A percentile compares a stretch with the other conserved stretches of the same genome.
Conservation (phyloP, 2,113 vertebrate species). For the Thunnus thynnus region DNA sequence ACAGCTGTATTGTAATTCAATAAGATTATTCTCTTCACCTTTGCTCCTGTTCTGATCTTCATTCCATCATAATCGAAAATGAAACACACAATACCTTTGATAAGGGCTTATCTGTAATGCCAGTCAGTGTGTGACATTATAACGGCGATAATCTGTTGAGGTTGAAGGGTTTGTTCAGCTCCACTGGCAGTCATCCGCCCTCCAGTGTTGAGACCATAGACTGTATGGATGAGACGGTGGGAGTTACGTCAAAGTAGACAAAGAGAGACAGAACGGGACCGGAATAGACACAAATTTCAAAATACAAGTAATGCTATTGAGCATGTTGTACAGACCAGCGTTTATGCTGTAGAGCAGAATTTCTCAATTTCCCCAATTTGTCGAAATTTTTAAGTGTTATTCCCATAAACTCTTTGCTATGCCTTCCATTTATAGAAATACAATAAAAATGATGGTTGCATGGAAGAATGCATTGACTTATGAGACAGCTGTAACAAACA, state of each 20-base stretch:
- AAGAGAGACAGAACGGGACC: neutral
- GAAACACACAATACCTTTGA: neutral
- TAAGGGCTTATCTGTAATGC: neutral
- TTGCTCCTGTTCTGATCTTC: neutral
- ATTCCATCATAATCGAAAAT: neutral
- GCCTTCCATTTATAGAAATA: too few species aligned
- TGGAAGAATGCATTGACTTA: too few species aligned
- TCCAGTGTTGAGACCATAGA: neutral
- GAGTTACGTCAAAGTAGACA: neutral
- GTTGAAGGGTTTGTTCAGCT: slow-evolving; percentile 42
- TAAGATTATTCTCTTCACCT: neutral
- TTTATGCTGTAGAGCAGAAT: too few species aligned
- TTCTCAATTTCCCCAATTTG: too few species aligned
- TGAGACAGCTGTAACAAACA: neutral
- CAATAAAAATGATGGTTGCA: too few species aligned
- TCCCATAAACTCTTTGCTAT: too few species aligned
- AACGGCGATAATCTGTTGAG: slow-evolving; percentile 4
- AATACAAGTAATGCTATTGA: slow-evolving; percentile 19
- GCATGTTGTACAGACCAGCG: neutral
- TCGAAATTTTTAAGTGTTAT: too few species aligned
- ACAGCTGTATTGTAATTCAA: too few species aligned
- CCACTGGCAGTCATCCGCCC: slow-evolving; percentile 30
- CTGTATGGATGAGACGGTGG: neutral
- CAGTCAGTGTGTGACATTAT: neutral
- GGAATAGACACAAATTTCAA: neutral